Conservation (phyloP, 2,797 vertebrate genomes). For the Anguilla pacifica region DNA sequence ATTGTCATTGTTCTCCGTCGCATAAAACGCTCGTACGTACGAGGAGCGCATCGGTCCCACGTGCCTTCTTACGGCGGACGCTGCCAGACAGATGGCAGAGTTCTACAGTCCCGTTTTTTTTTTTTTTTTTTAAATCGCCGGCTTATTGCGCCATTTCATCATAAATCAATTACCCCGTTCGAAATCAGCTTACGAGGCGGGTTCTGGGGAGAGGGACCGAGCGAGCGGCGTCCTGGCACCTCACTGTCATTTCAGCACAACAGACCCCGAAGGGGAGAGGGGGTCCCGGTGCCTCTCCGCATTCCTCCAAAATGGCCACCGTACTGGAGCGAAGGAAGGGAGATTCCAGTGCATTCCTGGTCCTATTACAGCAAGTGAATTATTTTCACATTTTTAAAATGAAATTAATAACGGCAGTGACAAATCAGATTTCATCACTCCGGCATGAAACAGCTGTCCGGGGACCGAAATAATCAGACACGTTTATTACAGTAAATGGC, state of each 20-base stretch:
- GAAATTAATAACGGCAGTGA: background rate
- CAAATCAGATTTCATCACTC: background rate
- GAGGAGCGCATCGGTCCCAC: background rate
- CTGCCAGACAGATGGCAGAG: conserved; percentile 22
- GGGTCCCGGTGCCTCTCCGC: background rate
- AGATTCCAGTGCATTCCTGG: background rate
- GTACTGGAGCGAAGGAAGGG: background rate
- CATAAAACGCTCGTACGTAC: background rate
- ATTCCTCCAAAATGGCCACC: background rate
- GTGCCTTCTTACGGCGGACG: background rate
- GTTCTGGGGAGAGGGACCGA: background rate
- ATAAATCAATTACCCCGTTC: conserved; percentile 25
- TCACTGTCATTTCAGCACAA: background rate
- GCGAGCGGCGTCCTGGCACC: background rate
- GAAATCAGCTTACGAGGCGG: background rate
- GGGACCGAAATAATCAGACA: background rate
- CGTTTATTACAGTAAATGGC: background rate
- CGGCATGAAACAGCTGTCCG: background rate
- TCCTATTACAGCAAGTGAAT: background rate
- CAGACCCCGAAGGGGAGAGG: background rate
- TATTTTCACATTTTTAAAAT: background rate
- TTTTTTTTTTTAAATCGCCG: conserved; percentile 12
- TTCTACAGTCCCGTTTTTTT: background rate
- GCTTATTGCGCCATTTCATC: conserved; percentile 16
- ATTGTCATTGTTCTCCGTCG: background rate